phyloP scores from a whole-genome alignment of 2,113 vertebrate species.

The Nothobranchius kuhntae region DNA sequence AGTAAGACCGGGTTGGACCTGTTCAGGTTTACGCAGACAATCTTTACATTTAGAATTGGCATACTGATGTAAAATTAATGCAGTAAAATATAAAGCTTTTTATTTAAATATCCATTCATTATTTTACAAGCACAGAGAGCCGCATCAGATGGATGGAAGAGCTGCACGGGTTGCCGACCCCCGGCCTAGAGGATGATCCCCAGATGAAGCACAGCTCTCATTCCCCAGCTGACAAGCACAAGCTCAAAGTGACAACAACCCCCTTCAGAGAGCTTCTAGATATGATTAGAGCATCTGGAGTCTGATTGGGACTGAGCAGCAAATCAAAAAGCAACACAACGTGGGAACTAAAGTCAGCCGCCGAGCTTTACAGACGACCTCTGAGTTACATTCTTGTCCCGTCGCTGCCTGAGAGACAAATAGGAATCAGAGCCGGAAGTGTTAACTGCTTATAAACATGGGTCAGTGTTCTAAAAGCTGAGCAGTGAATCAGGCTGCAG shows the following conservation, averaged over 20 bases:
- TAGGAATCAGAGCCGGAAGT: conserved; percentile 73
- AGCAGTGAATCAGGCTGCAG: conserved; percentile 86
- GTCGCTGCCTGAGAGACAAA: conserved; percentile 51
- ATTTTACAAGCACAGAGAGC: too few species aligned
- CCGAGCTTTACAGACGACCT: neutral
- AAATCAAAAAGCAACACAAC: neutral
- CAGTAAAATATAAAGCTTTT: too few species aligned
- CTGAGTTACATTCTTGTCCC: neutral
- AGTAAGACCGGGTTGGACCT: too few species aligned
- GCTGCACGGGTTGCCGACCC: too few species aligned
- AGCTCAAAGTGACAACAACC: conserved; percentile 45
- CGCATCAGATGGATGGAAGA: too few species aligned
- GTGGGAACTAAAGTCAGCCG: neutral
- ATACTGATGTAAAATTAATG: too few species aligned
- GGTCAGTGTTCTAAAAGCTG: conserved; percentile 91
- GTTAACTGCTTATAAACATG: conserved; percentile 90
- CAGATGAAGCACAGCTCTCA: conserved; percentile 40
- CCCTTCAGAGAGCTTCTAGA: conserved; percentile 20
- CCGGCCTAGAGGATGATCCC: conserved; percentile 45
- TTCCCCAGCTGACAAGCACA: conserved; percentile 45
- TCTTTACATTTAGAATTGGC: too few species aligned
- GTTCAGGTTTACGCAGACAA: too few species aligned
- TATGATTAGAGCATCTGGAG: conserved; percentile 4
- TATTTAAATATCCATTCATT: too few species aligned
- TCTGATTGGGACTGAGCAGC: too few species aligned